Conservation (phyloP, 2,888 invertebrate genomes). For the Drosophila kuntzei region DNA sequence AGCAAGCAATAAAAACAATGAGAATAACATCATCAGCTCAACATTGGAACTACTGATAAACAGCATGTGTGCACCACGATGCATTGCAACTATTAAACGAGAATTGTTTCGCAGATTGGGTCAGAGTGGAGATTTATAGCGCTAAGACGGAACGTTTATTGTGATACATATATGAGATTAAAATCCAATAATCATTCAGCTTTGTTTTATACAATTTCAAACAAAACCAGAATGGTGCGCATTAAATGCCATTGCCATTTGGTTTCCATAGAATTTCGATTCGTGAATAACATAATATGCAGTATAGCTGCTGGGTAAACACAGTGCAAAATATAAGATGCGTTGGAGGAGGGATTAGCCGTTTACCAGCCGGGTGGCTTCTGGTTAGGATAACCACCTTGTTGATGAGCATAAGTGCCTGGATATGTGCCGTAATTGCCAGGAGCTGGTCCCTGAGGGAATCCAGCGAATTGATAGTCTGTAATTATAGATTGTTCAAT, state of each 20-base stretch:
- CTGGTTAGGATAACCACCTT: conserved; percentile 84
- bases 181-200: conserved; percentile 59
- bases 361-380: conserved; percentile 86
- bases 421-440: conserved; percentile 85
- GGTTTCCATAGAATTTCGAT: conserved; percentile 37
- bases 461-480: conserved; percentile 87
- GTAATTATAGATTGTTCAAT: conserved; percentile 41
- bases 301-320: conserved; percentile 32
- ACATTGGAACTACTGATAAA: conserved; percentile 86
- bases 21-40: conserved; percentile 39
- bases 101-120: conserved; percentile 84
- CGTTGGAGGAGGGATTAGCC: not conserved
- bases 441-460: conserved; percentile 86
- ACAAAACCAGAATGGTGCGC: conserved; percentile 44
- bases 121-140: conserved; percentile 27
- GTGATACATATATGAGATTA: conserved; percentile 66
- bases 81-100: conserved; percentile 87
- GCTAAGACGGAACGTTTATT: conserved; percentile 65
- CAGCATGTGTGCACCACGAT: conserved; percentile 88
- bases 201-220: conserved; percentile 53
- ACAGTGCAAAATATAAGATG: conserved; percentile 26
- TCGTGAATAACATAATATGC: conserved; percentile 38
- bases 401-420: conserved; percentile 84
- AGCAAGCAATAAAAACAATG: not conserved
- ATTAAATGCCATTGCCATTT: conserved; percentile 67